Evolutionary conservation across 2,113 vertebrate genomes (phyloP).

Genomic region (Probosciger aterrimus): DNA sequence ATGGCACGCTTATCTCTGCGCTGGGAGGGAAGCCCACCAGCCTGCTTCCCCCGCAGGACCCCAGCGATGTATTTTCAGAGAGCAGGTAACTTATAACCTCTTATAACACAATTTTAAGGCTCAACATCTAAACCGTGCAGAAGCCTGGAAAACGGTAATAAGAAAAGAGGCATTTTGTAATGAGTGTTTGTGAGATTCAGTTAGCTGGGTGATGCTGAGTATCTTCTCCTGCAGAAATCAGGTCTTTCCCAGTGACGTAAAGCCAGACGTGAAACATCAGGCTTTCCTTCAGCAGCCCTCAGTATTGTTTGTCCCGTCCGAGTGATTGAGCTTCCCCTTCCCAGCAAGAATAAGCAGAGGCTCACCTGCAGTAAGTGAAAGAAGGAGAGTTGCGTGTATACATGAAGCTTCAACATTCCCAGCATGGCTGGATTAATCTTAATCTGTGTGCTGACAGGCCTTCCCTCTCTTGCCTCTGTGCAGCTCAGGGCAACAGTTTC

Average conservation of each 20-base stretch:
- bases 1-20: slow-evolving; percentile 59
- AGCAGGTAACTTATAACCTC: not conserved
- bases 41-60: not conserved
- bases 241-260: not conserved
- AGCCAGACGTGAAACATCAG: not conserved
- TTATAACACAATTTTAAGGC: not conserved
- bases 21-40: not conserved
- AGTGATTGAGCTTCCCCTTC: not conserved
- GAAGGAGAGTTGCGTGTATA: not conserved
- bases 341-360: not conserved
- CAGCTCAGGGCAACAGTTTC: not conserved
- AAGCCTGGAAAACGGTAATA: not conserved
- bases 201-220: not conserved
- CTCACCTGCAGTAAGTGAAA: not conserved
- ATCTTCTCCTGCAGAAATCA: not conserved
- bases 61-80: not conserved
- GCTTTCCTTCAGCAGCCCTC: not conserved
- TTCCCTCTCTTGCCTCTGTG: not conserved
- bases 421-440: not conserved
- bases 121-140: not conserved
- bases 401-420: not conserved
- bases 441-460: not conserved
- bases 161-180: not conserved
- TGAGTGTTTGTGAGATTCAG: not conserved
- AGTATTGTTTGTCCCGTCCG: rapidly evolving